Base-by-base conservation (phyloP, 2,888 invertebrate genomes). In the Melieria picta region DNA sequence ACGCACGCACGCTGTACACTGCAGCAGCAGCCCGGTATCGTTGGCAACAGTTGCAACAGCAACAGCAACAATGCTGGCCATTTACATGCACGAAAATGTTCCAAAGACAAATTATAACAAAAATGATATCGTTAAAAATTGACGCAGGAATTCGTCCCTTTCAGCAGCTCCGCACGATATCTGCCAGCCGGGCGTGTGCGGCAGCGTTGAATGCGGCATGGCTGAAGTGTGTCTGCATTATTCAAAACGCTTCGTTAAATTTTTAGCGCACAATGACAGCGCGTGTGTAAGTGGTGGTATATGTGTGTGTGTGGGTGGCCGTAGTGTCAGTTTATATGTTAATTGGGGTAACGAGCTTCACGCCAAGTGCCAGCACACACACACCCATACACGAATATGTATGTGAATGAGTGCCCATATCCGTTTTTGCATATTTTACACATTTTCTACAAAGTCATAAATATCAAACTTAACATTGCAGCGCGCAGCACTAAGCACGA, bases 61-160 rank as follows among this genome's bases (percentile, higher is more conserved):
- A 57, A 13, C 16, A 57, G 3, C 13, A 13, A 13, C 57, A 11
- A 57, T 13, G 30, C 9, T n/a, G 13, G 5, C 9, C n/a, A 57
- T 13, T 52, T 58, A 13, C 9, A 30, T 58, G 16, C 58, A 30
- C n/a, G 52, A 58, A 13, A 46, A 47, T 63, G 63, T 50, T 30
- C 4, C 42, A 63, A 52, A 64, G 64, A 64, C 52, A 64, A 64
- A 64, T 64, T 64, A 64, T 52, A 50, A 11, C 64, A 64, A 7
- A n/a, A 30, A 58, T 58, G 6, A 16, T 30, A 58, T 16, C 30
- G 30, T 30, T 30, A 30, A 30, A 30, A 30, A 30, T 30, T 30
- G 30, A 30, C 30, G 30, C 30, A 30, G 30, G 30, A 30, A 30
- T 30, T 30, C 30, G 30, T 30, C 30, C 30, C 30, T 2, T 30